Evolutionary conservation across 2,888 invertebrate species (phyloP), one percentile per base, ranked within the genome.

Genomic region (Ochlodes sylvanus): DNA sequence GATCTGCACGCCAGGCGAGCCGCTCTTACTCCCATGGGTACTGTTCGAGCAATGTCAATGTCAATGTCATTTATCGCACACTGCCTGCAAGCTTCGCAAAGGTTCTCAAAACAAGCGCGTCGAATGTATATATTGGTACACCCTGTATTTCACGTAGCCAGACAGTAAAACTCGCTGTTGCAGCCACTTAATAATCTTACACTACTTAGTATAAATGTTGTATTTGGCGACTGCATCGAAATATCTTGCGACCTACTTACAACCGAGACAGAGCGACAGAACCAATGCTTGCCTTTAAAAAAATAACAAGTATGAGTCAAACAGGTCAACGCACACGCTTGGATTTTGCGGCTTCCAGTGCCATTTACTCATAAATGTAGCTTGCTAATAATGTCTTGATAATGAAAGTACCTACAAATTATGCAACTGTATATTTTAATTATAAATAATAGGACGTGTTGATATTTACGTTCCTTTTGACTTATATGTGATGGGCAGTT

Each of bases 281-380:
- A 38, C n/a, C 42, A 57, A 52, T 50, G 44, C 34, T 68, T 56
- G 52, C 50, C 42, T 62, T 62, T 68, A 55, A 63, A 68, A 47
- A 52, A 62, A 68, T 68, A 68, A 63, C 63, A 63, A 57, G 56
- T 68, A 44, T 21, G 41, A 27, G n/a, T 57, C 50, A 63, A 68
- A 68, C 62, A 63, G 68, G 56, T 62, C 63, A 68, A 42, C 57
- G 57, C 63, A 50, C 42, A 56, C 38, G 57, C 62, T 68, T 68
- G 19, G 19, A 58, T 21, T 21, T 58, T 58, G 21, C 42, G 42
- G 58, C 58, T 58, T 42, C 38, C 58, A 42, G 21, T 21, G 21
- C 57, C 41, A 42, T 42, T 58, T 42, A 47, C 17, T 47, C 7
- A 17, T 47, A 42, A 58, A 42, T 58, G 58, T 58, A 41, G 58